These are phyloP conservation scores for Dinothrombium tinctorium DNA, from an alignment of 1,140 invertebrate species.

Conservation along the genomic window DNA sequence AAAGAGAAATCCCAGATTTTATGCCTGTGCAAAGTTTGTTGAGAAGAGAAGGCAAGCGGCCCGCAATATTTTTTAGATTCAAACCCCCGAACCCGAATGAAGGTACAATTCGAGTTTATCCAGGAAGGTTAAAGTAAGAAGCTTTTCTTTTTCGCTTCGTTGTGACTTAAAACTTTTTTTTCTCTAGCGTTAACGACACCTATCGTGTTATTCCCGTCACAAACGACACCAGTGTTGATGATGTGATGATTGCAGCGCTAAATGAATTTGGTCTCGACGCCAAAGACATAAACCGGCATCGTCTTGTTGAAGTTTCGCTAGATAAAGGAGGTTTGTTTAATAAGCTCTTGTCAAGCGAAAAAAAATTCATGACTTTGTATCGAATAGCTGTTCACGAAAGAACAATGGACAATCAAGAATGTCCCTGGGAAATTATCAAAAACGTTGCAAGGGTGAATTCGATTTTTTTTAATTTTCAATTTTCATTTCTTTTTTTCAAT, in stretches of 20 bases:
- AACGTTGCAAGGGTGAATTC: conserved; percentile 23
- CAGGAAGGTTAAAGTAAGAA: conserved; percentile 27
- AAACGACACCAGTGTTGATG: conserved; percentile 57
- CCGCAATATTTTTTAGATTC: conserved; percentile 76
- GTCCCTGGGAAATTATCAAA: conserved; percentile 84
- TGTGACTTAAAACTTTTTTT: neutral
- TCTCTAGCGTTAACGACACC: conserved; percentile 22
- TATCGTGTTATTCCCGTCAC: conserved; percentile 60
- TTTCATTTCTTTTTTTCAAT: neutral
- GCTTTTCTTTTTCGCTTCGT: too few relatives aligned
- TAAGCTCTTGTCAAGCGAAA: neutral
- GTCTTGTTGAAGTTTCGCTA: conserved; percentile 77
- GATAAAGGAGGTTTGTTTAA: conserved; percentile 54
- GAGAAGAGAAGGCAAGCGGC: conserved; percentile 70
- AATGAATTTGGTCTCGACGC: conserved; percentile 62
- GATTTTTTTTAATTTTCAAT: neutral
- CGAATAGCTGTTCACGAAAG: conserved; percentile 50
- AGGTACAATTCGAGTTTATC: conserved; percentile 30
- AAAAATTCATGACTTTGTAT: neutral
- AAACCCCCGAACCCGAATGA: conserved; percentile 26
- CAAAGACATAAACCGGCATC: conserved; percentile 38
- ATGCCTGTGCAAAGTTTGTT: conserved; percentile 55
- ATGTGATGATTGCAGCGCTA: conserved; percentile 67
- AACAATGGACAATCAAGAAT: conserved; percentile 57
- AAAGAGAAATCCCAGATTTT: conserved; percentile 56